Conservation (phyloP, 2,888 invertebrate genomes). For the Dendrolimus pini region DNA sequence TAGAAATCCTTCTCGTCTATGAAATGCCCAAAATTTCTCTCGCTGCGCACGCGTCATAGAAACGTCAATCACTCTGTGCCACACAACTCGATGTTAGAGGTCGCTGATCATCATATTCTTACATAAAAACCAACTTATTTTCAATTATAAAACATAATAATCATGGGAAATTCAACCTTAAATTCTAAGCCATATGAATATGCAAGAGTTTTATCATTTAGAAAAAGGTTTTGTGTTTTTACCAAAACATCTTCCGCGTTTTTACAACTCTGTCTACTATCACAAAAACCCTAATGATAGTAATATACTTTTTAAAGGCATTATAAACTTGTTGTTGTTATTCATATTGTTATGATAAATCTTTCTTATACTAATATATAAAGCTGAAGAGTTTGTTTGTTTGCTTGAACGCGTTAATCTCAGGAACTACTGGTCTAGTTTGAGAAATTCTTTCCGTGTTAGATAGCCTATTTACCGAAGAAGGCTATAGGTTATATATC, state of each 20-base stretch:
- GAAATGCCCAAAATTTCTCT: constrained; percentile 57
- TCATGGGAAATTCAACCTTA: background rate
- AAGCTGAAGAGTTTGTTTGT: too few species aligned
- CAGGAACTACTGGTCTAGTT: too few species aligned
- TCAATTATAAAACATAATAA: background rate
- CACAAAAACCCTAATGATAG: background rate
- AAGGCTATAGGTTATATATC: too few species aligned
- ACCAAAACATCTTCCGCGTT: constrained; percentile 35
- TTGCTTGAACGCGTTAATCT: too few species aligned
- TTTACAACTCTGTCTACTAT: background rate
- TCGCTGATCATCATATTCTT: constrained; percentile 57
- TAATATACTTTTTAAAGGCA: too few species aligned
- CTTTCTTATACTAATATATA: too few species aligned
- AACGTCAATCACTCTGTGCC: constrained; percentile 63
- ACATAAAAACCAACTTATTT: constrained; percentile 25
- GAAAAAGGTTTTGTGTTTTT: constrained; percentile 19
- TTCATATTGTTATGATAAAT: too few species aligned
- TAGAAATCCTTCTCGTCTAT: constrained; percentile 24
- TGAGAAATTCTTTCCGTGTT: too few species aligned
- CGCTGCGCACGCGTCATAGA: constrained; percentile 54
- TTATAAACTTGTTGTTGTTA: too few species aligned
- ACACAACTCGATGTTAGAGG: constrained; percentile 63
- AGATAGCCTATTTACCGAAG: too few species aligned
- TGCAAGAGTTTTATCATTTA: background rate
- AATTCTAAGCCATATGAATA: background rate